Conservation (phyloP, 2,888 invertebrate genomes). For the Nasonia oneida region DNA sequence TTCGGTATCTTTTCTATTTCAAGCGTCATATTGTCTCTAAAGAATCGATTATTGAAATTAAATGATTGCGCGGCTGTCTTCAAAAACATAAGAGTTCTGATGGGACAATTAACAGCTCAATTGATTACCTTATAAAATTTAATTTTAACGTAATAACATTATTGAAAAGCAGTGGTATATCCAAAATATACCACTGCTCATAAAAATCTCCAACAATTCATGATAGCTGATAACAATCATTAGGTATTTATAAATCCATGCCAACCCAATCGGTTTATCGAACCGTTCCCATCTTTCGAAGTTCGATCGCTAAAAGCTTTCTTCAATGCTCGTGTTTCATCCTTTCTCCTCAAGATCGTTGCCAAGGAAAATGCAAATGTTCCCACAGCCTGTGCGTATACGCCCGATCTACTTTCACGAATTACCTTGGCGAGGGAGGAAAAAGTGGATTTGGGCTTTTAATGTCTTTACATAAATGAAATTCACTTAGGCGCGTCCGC, state of each 20-base stretch:
- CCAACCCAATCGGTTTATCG: conserved; percentile 19
- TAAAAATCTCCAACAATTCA: background rate
- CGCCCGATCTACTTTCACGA: conserved; percentile 37
- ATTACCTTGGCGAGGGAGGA: conserved; percentile 21
- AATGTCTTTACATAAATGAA: conserved; percentile 58
- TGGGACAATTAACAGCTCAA: too few relatives aligned
- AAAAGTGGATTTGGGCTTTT: conserved; percentile 49
- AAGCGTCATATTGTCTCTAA: too few relatives aligned
- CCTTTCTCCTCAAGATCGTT: conserved; percentile 29
- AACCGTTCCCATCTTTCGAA: too few relatives aligned
- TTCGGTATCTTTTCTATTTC: too few relatives aligned
- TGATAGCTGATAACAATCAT: background rate
- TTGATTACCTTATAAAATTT: too few relatives aligned
- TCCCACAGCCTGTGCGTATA: background rate
- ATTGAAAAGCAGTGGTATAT: background rate
- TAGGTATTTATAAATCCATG: conserved; percentile 20
- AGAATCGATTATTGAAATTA: too few relatives aligned
- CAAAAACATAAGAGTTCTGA: too few relatives aligned
- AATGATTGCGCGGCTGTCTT: too few relatives aligned
- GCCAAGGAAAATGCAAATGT: conserved; percentile 45
- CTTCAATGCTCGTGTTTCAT: background rate
- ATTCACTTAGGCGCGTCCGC: conserved; percentile 39
- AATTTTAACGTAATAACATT: too few relatives aligned
- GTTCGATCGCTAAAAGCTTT: conserved; percentile 3
- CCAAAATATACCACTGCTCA: background rate